Percentiles rank a stretch among this genome's conserved stretches.
Conservation (phyloP, 2,888 invertebrate genomes). For the Chloroclystis v-ata region DNA sequence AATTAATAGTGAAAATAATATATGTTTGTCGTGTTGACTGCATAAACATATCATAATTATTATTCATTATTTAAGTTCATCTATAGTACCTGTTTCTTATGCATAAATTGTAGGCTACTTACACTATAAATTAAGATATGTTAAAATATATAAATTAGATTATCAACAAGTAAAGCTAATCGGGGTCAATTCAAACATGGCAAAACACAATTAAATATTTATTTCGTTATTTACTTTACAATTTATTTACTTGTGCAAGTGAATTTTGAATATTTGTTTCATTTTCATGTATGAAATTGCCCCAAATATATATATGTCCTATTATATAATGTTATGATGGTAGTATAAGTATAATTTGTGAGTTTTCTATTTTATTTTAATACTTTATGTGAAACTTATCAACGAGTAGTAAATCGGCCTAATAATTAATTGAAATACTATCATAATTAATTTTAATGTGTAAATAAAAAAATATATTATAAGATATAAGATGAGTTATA, state of each 20-base stretch:
- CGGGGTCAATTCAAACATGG: no score
- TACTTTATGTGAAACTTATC: conserved; percentile 43
- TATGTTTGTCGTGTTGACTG: conserved; percentile 21
- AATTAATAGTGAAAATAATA: conserved; percentile 6
- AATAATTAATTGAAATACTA: conserved; percentile 58
- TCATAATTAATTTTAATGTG: conserved; percentile 18
- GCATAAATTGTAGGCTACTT: conserved; percentile 25
- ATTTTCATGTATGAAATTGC: no score
- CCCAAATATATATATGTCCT: no score
- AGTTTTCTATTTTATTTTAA: conserved; percentile 3
- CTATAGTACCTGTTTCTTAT: conserved; percentile 37
- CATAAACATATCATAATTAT: conserved; percentile 39
- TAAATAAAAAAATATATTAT: conserved; percentile 4
- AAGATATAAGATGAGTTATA: conserved; percentile 2
- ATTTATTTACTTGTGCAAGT: no score
- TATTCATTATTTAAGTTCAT: conserved; percentile 21
- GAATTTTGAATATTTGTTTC: no score
- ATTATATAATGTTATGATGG: background rate
- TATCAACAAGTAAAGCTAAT: no score
- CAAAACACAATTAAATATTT: no score
- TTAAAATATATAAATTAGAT: no score
- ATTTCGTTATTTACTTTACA: no score
- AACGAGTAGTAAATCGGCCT: conserved; percentile 77
- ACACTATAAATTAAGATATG: no score
- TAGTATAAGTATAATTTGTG: background rate